These are phyloP conservation scores for Phragmatobia fuliginosa DNA, from an alignment of 2,888 invertebrate genomes.

Conservation along the genomic window DNA sequence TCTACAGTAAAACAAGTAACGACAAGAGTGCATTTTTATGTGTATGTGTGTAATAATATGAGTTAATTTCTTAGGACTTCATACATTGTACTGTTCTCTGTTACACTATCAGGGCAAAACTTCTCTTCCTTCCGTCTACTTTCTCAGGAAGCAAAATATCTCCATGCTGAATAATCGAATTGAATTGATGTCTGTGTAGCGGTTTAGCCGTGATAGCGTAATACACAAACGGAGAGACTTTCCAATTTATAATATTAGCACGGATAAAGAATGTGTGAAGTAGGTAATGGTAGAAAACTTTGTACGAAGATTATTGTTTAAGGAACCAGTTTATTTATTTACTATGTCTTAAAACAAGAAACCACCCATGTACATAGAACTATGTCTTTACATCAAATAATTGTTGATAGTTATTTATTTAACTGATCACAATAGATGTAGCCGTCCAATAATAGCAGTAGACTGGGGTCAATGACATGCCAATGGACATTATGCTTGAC, in stretches of 20 bases:
- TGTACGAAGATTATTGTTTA: not conserved
- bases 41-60: not conserved
- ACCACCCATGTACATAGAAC: not conserved
- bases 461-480: conserved; percentile 3
- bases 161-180: too few species aligned
- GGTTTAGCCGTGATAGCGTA: too few species aligned
- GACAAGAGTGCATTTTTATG: not conserved
- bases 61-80: not conserved
- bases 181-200: too few species aligned
- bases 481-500: conserved; percentile 1
- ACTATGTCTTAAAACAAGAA: not conserved
- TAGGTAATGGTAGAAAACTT: too few species aligned
- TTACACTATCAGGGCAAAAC: too few species aligned
- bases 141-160: too few species aligned
- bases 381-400: conserved; percentile 17
- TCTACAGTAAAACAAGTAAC: not conserved
- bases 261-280: too few species aligned
- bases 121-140: too few species aligned
- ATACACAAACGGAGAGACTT: too few species aligned
- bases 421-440: conserved; percentile 1
- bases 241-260: too few species aligned
- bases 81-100: not conserved
- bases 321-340: not conserved
- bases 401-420: not conserved
- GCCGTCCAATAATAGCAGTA: not conserved